phyloP scores from a whole-genome alignment of 2,888 invertebrate species.

The Apotomis turbidana region DNA sequence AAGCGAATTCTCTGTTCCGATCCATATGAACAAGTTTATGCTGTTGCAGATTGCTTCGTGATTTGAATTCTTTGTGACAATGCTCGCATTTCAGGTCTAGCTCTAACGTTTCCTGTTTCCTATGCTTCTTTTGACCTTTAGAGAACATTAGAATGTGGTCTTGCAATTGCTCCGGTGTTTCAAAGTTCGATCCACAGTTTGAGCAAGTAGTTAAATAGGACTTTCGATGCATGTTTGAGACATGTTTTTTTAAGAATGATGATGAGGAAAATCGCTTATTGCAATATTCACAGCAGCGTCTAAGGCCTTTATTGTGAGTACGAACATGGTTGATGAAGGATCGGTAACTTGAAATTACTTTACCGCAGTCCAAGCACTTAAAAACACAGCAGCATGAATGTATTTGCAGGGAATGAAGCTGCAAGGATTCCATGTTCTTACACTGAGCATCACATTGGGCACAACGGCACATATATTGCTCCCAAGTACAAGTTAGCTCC shows the following conservation, averaged over 20 bases:
- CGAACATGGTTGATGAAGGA: slow-evolving; percentile 69
- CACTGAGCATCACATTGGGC: slow-evolving; percentile 73
- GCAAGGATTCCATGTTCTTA: slow-evolving; percentile 66
- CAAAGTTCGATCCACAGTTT: slow-evolving; percentile 67
- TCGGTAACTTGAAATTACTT: slow-evolving; percentile 62
- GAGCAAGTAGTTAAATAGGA: slow-evolving; percentile 58
- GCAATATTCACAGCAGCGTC: slow-evolving; percentile 73
- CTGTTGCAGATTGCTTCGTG: slow-evolving; percentile 68
- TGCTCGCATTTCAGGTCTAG: slow-evolving; percentile 67
- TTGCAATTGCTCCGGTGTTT: slow-evolving; percentile 61
- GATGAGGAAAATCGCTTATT: slow-evolving; percentile 61
- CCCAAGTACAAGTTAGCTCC: slow-evolving; percentile 61
- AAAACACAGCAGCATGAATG: slow-evolving; percentile 69
- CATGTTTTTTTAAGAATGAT: slow-evolving; percentile 62
- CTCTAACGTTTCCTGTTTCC: slow-evolving; percentile 54
- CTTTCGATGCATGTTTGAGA: slow-evolving; percentile 54
- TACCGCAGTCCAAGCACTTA: slow-evolving; percentile 72
- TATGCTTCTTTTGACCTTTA: slow-evolving; percentile 55
- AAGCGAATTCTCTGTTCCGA: slow-evolving; percentile 71
- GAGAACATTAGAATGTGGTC: slow-evolving; percentile 67
- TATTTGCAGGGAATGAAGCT: slow-evolving; percentile 72
- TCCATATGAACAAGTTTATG: slow-evolving; percentile 76
- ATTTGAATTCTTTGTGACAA: slow-evolving; percentile 73
- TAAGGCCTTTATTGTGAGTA: slow-evolving; percentile 64
- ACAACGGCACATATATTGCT: slow-evolving; percentile 70